Evolutionary conservation across 2,888 invertebrate genomes (phyloP), one percentile per base, ranked within the genome.

Genomic region (Campoletis raptor): DNA sequence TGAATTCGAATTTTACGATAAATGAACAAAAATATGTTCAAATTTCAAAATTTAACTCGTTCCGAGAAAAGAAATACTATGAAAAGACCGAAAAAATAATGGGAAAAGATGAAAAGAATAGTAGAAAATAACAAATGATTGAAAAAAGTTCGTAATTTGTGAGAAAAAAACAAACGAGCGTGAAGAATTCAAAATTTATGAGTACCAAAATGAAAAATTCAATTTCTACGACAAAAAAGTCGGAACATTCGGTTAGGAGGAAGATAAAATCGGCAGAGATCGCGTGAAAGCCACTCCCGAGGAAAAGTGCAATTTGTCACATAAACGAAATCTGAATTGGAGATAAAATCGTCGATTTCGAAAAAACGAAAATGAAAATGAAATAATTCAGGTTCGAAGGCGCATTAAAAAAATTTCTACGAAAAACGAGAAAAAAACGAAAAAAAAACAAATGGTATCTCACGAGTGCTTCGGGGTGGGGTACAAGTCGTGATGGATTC

Each of bases 401-500:
- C 8, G 4, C 30, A 15, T 48, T 45, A 6, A 8, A 15, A 0
- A 15, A n/a, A 15, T 12, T 61, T 61, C 15, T 10, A 15, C 9
- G 5, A 36, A 4, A 30, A 54, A 24, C 12, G 79, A 54, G 42
- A 8, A 57, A 76, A 74, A 78, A 69, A 64, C 42, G 30, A 64
- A 76, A 54, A 42, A 37, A 82, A 78, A 81, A 66, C 66, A 81
- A 67, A 67, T 37, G 52, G 40, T 18, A 69, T 30, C 52, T 85
- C 54, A 73, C 73, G 79, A 82, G 76, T 81, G 76, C 67, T 37
- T 76, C 52, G 45, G 81, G 85, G 86, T 83, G 80, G 67, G 73
- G 85, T 77, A 76, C 79, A 80, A 86, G 86, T 30, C 83, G 85
- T 81, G 87, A 84, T 77, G 87, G 88, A 91, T 92, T 93, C 93